Evolutionary conservation across 2,113 vertebrate genomes (phyloP).

Genomic region (Gnathonemus longibarbis): DNA sequence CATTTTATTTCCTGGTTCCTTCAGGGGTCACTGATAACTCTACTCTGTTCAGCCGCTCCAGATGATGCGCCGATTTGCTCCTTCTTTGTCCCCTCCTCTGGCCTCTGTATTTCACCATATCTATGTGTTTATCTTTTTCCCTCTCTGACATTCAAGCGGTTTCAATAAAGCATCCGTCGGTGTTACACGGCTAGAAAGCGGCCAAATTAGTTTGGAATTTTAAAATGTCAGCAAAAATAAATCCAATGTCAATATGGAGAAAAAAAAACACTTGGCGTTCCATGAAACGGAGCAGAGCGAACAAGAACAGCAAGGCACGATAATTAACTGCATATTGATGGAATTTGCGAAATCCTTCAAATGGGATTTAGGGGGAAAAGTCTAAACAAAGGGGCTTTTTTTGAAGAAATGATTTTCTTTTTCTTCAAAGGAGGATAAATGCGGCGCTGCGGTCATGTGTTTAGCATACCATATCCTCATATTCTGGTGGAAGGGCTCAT

Average conservation of each 20-base stretch:
- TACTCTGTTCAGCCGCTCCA: neutral
- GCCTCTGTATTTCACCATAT: slow-evolving; percentile 37
- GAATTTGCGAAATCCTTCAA: slow-evolving; percentile 11
- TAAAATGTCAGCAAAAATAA: slow-evolving; percentile 52
- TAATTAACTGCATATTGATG: slow-evolving; percentile 19
- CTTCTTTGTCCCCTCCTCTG: slow-evolving; percentile 18
- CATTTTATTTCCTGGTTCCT: neutral
- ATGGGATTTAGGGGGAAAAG: neutral
- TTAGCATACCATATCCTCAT: neutral
- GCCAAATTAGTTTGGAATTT: slow-evolving; percentile 46
- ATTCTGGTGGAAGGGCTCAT: neutral
- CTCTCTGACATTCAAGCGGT: slow-evolving; percentile 43
- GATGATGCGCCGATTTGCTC: neutral
- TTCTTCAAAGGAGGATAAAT: neutral
- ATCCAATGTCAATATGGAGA: slow-evolving; percentile 48
- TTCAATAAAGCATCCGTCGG: slow-evolving; percentile 49
- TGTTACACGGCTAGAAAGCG: slow-evolving; percentile 37
- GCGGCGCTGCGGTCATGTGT: neutral
- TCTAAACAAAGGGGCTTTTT: slow-evolving; percentile 12
- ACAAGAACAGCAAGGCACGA: slow-evolving; percentile 34
- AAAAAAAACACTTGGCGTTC: slow-evolving; percentile 50
- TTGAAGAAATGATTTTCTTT: neutral
- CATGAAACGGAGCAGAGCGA: slow-evolving; percentile 50
- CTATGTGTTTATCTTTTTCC: slow-evolving; percentile 42
- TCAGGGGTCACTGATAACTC: slow-evolving; percentile 7